A percentile compares a stretch with the other conserved stretches of the same genome.
Conservation (phyloP, 1,140 invertebrate species). For the Maniola jurtina region DNA sequence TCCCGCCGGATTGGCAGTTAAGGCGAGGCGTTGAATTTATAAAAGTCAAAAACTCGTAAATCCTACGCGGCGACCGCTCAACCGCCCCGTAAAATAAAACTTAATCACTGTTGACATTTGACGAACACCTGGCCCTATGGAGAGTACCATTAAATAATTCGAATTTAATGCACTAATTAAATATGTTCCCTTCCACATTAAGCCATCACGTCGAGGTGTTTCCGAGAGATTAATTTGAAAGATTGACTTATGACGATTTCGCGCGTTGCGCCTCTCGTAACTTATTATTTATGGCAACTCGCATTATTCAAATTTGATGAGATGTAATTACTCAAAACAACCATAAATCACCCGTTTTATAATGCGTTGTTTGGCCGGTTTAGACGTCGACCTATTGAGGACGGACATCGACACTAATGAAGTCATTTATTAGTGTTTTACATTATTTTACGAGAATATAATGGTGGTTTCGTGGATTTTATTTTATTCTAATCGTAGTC, state of each 20-base stretch:
- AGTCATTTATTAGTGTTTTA: constrained; percentile 64
- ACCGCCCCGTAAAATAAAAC: constrained; percentile 61
- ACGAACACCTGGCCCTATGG: constrained; percentile 64
- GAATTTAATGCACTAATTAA: constrained; percentile 75
- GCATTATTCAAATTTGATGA: constrained; percentile 76
- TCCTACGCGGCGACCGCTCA: constrained; percentile 38
- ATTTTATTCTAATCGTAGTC: no score
- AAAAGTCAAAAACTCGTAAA: constrained; percentile 76
- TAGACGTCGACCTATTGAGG: constrained; percentile 49
- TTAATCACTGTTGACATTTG: constrained; percentile 75
- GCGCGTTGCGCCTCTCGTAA: constrained; percentile 52
- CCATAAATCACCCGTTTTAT: constrained; percentile 73
- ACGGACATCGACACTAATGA: constrained; percentile 45
- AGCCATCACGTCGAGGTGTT: constrained; percentile 64
- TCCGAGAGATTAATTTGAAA: constrained; percentile 67
- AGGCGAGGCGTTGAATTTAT: constrained; percentile 70
- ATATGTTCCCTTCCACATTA: constrained; percentile 66
- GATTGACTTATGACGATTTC: constrained; percentile 72
- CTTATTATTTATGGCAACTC: constrained; percentile 68
- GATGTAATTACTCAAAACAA: constrained; percentile 74
- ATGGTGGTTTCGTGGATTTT: background rate
- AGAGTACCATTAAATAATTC: constrained; percentile 64
- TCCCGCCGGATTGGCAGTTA: constrained; percentile 63
- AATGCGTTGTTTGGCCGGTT: constrained; percentile 64
- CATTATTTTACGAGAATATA: constrained; percentile 55